A percentile compares a stretch with the other conserved stretches of the same genome.
Conservation (phyloP, 2,797 vertebrate genomes). For the Gymnodraco acuticeps region DNA sequence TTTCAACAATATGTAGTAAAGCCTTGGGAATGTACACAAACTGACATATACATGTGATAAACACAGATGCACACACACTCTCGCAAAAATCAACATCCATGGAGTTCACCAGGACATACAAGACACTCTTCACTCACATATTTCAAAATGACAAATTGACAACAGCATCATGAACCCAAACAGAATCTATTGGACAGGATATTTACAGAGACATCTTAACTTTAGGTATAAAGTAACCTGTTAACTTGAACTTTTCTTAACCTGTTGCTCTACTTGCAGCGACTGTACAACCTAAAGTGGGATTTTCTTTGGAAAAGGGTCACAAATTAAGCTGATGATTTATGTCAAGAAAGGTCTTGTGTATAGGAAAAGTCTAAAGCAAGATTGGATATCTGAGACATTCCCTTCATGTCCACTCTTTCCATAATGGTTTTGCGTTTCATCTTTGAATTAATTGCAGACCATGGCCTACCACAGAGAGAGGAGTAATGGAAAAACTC, state of each 20-base stretch:
- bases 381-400: conserved; percentile 21
- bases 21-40: conserved; percentile 56
- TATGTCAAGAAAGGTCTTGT: not conserved
- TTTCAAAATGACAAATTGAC: conserved; percentile 5
- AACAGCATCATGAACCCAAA: not conserved
- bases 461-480: conserved; percentile 45
- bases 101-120: not conserved
- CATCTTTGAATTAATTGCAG: conserved; percentile 64
- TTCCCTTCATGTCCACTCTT: conserved; percentile 35
- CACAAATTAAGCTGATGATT: not conserved
- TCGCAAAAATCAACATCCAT: conserved; percentile 16
- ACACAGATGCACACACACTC: conserved; percentile 21
- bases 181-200: not conserved
- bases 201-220: not conserved
- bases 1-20: conserved; percentile 35
- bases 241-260: too few relatives aligned
- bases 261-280: not conserved
- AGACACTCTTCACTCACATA: not conserved
- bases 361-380: conserved; percentile 29
- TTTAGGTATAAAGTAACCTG: not conserved
- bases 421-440: conserved; percentile 53
- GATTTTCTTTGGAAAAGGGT: not conserved
- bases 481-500: conserved; percentile 74
- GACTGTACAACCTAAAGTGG: not conserved
- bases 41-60: conserved; percentile 44